Conservation (phyloP, 2,888 invertebrate species). For the Drosophila pegasa region DNA sequence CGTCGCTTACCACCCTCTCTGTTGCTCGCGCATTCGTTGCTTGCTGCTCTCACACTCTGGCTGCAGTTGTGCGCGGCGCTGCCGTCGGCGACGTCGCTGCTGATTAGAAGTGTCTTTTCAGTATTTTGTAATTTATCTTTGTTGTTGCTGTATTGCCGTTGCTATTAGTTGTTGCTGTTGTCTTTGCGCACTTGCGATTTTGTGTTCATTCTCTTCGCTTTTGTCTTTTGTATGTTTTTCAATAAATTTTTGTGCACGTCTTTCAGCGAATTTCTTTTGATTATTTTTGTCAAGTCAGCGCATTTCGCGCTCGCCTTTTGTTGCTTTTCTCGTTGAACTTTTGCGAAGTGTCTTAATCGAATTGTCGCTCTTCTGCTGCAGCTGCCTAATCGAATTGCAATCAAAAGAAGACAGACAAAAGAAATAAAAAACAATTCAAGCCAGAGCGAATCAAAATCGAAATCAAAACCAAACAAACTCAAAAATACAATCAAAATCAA, state of each 20-base stretch:
- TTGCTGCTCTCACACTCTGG: slow-evolving; percentile 26
- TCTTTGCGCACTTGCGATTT: slow-evolving; percentile 43
- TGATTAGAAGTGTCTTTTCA: slow-evolving; percentile 65
- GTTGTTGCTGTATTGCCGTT: slow-evolving; percentile 14
- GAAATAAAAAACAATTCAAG: slow-evolving; percentile 17
- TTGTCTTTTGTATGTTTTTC: slow-evolving; percentile 68
- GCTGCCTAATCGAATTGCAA: slow-evolving; percentile 65
- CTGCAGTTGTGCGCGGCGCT: slow-evolving; percentile 19
- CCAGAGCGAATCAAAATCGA: slow-evolving; percentile 2
- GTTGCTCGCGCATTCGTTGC: slow-evolving; percentile 18
- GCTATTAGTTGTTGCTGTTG: slow-evolving; percentile 32
- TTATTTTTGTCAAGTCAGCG: slow-evolving; percentile 76
- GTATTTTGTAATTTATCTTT: slow-evolving; percentile 31
- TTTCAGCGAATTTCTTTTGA: slow-evolving; percentile 66
- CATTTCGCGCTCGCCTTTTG: slow-evolving; percentile 41
- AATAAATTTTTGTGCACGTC: slow-evolving; percentile 73
- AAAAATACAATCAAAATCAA: slow-evolving; percentile 36
- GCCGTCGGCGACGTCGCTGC: slow-evolving; percentile 30
- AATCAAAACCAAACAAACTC: slow-evolving; percentile 8
- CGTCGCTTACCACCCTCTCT: slow-evolving; percentile 9
- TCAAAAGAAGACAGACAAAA: slow-evolving; percentile 45
- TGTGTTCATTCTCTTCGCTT: slow-evolving; percentile 30
- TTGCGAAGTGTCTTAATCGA: slow-evolving; percentile 68
- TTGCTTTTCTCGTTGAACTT: slow-evolving; percentile 53
- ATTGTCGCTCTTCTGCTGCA: slow-evolving; percentile 54